Evolutionary conservation across 2,797 vertebrate species (phyloP), one percentile per base, ranked within the genome.

Genomic region (Sebastes matsubarae): DNA sequence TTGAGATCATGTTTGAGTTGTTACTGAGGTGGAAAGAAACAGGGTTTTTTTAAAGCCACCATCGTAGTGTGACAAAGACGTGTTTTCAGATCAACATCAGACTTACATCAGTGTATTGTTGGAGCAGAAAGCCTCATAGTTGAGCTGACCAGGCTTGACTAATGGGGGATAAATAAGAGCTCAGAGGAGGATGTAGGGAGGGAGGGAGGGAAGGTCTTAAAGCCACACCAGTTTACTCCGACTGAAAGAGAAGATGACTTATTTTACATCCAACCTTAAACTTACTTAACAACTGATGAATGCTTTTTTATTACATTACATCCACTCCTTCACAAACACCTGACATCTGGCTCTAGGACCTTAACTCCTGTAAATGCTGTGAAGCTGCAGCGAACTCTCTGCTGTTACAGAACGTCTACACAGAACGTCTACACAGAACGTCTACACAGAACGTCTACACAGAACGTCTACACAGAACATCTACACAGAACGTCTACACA

Each of bases 81-180:
- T 69, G 54, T 77, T 87, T 72, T 84, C 36, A 64, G 85, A 82
- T 85, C 72, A 71, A 67, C 80, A 75, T 71, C 74, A 76, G 83
- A 75, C 79, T 80, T 89, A 85, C 77, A 82, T 85, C 27, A 16
- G 77, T 34, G 73, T 32, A 72, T 91, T 87, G 87, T 88, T 70
- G 69, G 60, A 81, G 72, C 64, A 83, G 76, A 91, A 90, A 81
- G 84, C 81, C 69, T 55, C 24, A 20, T 81, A 32, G 77, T 22
- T 34, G 65, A 79, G 60, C 84, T 82, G 82, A 92, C 30, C 80
- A 83, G 79, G 52, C 89, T 66, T 90, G 89, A 91, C 92, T 92
- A 92, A 93, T 89, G 74, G 55, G 83, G 75, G 72, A 87, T 79
- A 89, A 91, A 88, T 83, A 78, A 65, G 74, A 81, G 83, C 82